phyloP scores from a whole-genome alignment of 30 jellyfish, hydroid and myxozoan species.

The Hydractinia symbiolongicarpus region DNA sequence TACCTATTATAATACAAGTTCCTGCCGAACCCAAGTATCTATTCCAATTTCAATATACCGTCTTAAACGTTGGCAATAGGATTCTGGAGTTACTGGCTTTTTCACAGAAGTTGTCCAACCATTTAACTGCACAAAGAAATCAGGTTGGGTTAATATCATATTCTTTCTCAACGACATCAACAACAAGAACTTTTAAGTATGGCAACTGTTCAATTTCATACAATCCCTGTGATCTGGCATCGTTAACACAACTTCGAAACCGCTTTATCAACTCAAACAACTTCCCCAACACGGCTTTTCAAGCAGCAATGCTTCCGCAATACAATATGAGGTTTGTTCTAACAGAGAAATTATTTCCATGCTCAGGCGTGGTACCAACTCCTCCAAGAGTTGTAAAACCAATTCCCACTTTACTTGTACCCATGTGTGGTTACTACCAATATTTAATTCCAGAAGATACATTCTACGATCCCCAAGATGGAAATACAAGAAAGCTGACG shows the following conservation, averaged over 20 bases:
- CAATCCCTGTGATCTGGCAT: slow-evolving; percentile 32
- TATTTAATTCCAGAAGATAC: slow-evolving; percentile 59
- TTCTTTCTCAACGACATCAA: background rate
- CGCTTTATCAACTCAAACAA: background rate
- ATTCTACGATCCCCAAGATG: slow-evolving; percentile 49
- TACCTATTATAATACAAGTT: slow-evolving; percentile 5
- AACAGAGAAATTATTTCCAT: slow-evolving; percentile 6
- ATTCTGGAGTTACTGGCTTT: background rate
- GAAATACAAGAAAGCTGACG: slow-evolving; percentile 49
- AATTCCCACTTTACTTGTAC: slow-evolving; percentile 46
- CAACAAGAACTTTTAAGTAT: background rate
- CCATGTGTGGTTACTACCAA: slow-evolving; percentile 41
- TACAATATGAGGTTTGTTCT: slow-evolving; percentile 24
- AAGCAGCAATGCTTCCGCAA: slow-evolving; percentile 16
- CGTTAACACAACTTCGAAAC: slow-evolving; percentile 5
- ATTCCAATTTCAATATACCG: slow-evolving; percentile 22
- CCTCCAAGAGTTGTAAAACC: slow-evolving; percentile 52
- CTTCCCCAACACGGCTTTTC: slow-evolving; percentile 6
- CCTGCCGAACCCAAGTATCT: slow-evolving; percentile 33
- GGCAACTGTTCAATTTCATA: slow-evolving; percentile 21
- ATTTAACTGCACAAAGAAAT: background rate
- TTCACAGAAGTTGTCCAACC: slow-evolving; percentile 6
- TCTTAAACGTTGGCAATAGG: background rate
- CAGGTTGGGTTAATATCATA: slow-evolving; percentile 10
- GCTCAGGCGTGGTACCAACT: slow-evolving; percentile 15